Evolutionary conservation across 1,140 invertebrate genomes (phyloP).

Genomic region (Chrysopa pallens): DNA sequence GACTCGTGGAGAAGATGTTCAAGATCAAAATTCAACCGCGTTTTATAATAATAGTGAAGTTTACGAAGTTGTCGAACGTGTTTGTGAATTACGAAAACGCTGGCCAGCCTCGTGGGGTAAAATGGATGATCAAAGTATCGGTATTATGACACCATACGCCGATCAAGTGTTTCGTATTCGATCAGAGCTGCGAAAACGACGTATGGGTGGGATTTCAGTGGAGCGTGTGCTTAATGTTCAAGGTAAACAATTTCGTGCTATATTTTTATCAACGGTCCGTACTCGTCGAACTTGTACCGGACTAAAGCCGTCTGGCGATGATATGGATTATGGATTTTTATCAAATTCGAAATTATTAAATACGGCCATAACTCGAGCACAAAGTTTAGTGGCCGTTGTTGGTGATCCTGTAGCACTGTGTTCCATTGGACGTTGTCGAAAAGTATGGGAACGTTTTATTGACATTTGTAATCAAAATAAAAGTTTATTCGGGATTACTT

Average conservation of each 20-base stretch:
- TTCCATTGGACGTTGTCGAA: slow-evolving; percentile 65
- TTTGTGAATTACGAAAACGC: slow-evolving; percentile 41
- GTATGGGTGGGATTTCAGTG: slow-evolving; percentile 60
- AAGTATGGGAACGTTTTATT: slow-evolving; percentile 70
- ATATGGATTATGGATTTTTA: slow-evolving; percentile 67
- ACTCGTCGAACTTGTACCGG: slow-evolving; percentile 52
- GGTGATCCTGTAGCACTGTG: slow-evolving; percentile 75
- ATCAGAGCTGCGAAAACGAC: slow-evolving; percentile 53
- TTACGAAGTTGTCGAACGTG: slow-evolving; percentile 56
- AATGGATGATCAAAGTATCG: slow-evolving; percentile 55
- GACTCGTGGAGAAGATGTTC: slow-evolving; percentile 56
- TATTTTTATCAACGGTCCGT: slow-evolving; percentile 70
- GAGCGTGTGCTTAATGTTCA: slow-evolving; percentile 78
- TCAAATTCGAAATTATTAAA: slow-evolving; percentile 73
- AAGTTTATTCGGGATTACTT: slow-evolving; percentile 59
- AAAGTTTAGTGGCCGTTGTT: slow-evolving; percentile 72
- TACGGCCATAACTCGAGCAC: slow-evolving; percentile 72
- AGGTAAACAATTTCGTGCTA: slow-evolving; percentile 74
- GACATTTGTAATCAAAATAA: slow-evolving; percentile 52
- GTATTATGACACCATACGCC: slow-evolving; percentile 70
- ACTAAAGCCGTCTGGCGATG: slow-evolving; percentile 27
- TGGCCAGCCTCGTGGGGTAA: slow-evolving; percentile 64
- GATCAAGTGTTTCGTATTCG: slow-evolving; percentile 70
- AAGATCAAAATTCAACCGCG: slow-evolving; percentile 65
- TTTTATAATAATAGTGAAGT: slow-evolving; percentile 76